Evolutionary conservation across 2,888 invertebrate species (phyloP).

Genomic region (Hartigia nigra): DNA sequence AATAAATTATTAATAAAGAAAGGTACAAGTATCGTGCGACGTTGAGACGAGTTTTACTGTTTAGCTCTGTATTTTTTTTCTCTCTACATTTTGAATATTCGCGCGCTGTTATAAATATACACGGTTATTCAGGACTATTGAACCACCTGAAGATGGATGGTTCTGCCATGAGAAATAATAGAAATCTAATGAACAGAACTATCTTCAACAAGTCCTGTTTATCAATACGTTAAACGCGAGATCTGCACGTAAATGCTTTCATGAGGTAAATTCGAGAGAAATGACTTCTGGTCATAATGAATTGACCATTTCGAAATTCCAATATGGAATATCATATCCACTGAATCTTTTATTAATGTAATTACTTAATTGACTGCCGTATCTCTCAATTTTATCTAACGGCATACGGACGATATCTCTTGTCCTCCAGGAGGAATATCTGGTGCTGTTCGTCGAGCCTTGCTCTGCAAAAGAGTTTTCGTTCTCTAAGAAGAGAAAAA

Average conservation of each 20-base stretch:
- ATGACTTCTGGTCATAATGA: background rate
- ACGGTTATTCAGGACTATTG: too few relatives aligned
- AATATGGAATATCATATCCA: constrained; percentile 33
- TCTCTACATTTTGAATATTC: background rate
- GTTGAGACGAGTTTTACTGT: background rate
- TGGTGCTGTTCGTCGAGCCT: constrained; percentile 29
- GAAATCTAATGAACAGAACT: too few relatives aligned
- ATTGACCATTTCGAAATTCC: constrained; percentile 30
- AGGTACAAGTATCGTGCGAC: constrained; percentile 7
- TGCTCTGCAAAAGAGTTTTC: constrained; percentile 32
- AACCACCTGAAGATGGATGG: too few relatives aligned
- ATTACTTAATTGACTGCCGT: constrained; percentile 41
- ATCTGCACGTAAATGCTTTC: background rate
- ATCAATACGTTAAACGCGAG: background rate
- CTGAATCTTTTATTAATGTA: constrained; percentile 42
- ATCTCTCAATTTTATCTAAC: constrained; percentile 33
- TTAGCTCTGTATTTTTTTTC: background rate
- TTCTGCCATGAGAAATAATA: too few relatives aligned
- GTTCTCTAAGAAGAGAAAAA: background rate
- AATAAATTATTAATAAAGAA: constrained; percentile 21
- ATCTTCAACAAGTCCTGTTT: too few relatives aligned
- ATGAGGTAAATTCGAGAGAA: background rate
- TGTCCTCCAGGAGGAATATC: constrained; percentile 31
- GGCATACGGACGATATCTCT: constrained; percentile 20
- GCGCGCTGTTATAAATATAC: background rate